Evolutionary conservation across 2,888 invertebrate species (phyloP), one percentile per base, ranked within the genome.

Genomic region (Rhodophaea formosa): DNA sequence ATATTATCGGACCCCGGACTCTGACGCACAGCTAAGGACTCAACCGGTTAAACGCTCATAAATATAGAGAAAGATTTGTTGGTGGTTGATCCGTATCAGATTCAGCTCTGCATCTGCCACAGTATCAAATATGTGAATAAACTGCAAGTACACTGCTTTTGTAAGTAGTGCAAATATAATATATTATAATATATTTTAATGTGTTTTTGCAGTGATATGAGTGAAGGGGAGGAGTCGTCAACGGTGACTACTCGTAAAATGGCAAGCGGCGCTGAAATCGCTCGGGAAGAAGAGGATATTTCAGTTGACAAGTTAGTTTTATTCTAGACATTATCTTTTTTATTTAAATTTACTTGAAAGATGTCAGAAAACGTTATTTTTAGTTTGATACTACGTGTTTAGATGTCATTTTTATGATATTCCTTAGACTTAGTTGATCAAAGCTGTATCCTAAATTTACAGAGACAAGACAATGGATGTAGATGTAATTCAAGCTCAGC

Each of bases 151-250:
- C 32, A 8, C 32, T 7, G 32, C 32, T 15, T 58, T 60, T 44
- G n/a, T n/a, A n/a, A n/a, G n/a, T n/a, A n/a, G n/a, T n/a, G n/a
- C n/a, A n/a, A n/a, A n/a, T n/a, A n/a, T n/a, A n/a, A n/a, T n/a
- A n/a, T n/a, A n/a, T n/a, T n/a, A n/a, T n/a, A n/a, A n/a, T 44
- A 58, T 17, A 56, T 59, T 7, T 62, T 53, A 32, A 15, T 39
- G 23, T 17, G 32, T 51, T 29, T 17, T 67, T 79, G 46, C 65
- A 88, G 88, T 53, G 81, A 89, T 29, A 64, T 66, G 0, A 88
- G 87, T 57, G 89, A 88, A 60, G 72, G 65, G 14, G 89, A 88
- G 45, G 85, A 84, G 2, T 53, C 63, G 0, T 63, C 67, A 6
- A 59, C 64, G 14, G 49, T 62, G 10, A 32, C 65, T n/a, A 61